A percentile compares a stretch with the other conserved stretches of the same genome.
Evolutionary conservation across 2,888 invertebrate genomes (phyloP).

Genomic region (Spodoptera exigua): DNA sequence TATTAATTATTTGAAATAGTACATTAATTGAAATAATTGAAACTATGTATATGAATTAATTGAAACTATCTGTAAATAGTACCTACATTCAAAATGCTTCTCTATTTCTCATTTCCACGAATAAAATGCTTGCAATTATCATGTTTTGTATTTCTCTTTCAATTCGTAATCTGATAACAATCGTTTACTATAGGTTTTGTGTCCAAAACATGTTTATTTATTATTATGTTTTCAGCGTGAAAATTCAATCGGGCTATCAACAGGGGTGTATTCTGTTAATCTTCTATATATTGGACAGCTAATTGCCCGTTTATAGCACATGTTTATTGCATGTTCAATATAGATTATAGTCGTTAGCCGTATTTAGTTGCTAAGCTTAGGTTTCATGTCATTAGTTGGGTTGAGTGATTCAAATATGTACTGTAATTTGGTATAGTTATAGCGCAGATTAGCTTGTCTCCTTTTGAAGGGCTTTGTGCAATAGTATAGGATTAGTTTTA

Average conservation of each 20-base stretch:
- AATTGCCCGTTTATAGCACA: constrained; percentile 35
- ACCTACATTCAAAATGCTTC: too few species aligned
- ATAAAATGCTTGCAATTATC: too few species aligned
- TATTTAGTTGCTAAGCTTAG: constrained; percentile 1
- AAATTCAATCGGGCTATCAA: constrained; percentile 33
- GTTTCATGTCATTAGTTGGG: not conserved
- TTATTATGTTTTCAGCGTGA: constrained; percentile 23
- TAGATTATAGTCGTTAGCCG: constrained; percentile 30
- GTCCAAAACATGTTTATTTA: constrained; percentile 18
- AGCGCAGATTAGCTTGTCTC: too few species aligned
- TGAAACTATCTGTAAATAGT: too few species aligned
- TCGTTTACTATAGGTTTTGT: constrained; percentile 40
- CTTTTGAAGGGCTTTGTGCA: too few species aligned
- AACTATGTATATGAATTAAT: too few species aligned
- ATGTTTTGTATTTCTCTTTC: constrained; percentile 13
- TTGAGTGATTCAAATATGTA: not conserved
- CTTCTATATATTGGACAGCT: constrained; percentile 23
- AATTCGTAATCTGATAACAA: constrained; percentile 29
- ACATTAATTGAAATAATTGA: too few species aligned
- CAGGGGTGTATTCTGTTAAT: constrained; percentile 34
- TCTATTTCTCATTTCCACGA: too few species aligned
- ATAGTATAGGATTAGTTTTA: too few species aligned
- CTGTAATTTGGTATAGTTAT: too few species aligned
- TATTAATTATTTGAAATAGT: too few species aligned
- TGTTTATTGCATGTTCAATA: constrained; percentile 22